Conservation (phyloP, 1,140 invertebrate genomes). For the Myzus persicae region DNA sequence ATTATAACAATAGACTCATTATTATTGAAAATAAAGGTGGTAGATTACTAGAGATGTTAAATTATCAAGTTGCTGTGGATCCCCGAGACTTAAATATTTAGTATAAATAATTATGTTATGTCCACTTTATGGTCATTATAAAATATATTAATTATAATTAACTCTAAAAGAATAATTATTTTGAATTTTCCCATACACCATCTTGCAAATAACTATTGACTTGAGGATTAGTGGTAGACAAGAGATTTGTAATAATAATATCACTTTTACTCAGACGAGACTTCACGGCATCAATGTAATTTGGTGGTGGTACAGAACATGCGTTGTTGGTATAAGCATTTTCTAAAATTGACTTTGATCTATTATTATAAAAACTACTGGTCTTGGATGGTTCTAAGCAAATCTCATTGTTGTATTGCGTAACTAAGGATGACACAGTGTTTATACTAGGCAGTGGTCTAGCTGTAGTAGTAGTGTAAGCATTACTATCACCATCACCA, state of each 20-base stretch:
- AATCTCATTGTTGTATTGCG: not conserved
- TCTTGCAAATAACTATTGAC: slow-evolving; percentile 60
- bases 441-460: slow-evolving; percentile 46
- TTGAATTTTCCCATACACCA: slow-evolving; percentile 55
- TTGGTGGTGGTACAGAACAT: not conserved
- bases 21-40: not conserved
- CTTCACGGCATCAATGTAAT: not conserved
- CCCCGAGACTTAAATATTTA: not conserved
- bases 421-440: slow-evolving; percentile 31
- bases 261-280: slow-evolving; percentile 65
- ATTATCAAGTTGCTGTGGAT: not conserved
- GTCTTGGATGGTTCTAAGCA: not conserved
- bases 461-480: slow-evolving; percentile 37
- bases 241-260: slow-evolving; percentile 73
- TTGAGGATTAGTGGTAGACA: slow-evolving; percentile 75
- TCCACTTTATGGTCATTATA: not conserved
- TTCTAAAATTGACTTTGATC: slow-evolving; percentile 5
- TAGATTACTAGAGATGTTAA: not conserved
- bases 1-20: not conserved
- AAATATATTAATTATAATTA: not conserved
- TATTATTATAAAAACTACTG: slow-evolving; percentile 28
- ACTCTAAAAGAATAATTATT: slow-evolving; percentile 14
- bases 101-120: not conserved
- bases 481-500: slow-evolving; percentile 38
- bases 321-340: slow-evolving; percentile 33